These are phyloP conservation scores for Ormyrus thymus DNA, from an alignment of 2,888 invertebrate genomes.

Conservation along the genomic window DNA sequence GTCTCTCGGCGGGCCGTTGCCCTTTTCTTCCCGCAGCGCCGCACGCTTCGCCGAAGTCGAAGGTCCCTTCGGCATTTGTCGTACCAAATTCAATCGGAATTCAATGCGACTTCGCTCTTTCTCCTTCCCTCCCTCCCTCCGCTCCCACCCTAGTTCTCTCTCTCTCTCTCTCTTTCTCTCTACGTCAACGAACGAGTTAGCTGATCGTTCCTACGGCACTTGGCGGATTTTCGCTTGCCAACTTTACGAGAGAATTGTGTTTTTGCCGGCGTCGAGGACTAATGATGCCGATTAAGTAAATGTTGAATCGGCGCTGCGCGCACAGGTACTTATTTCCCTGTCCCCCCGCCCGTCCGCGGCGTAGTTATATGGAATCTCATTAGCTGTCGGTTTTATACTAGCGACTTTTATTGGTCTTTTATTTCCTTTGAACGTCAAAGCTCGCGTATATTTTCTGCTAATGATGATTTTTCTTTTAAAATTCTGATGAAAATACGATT, in stretches of 20 bases:
- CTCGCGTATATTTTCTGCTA: no score
- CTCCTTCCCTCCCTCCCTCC: conserved; percentile 32
- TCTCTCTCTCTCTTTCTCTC: conserved; percentile 20
- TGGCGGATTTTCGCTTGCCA: conserved; percentile 52
- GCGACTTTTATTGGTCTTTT: no score
- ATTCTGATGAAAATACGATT: no score
- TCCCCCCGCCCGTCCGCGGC: not conserved
- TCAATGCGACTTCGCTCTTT: conserved; percentile 46
- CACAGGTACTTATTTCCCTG: not conserved
- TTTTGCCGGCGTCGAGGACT: conserved; percentile 49
- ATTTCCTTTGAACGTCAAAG: no score
- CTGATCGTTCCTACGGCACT: conserved; percentile 44
- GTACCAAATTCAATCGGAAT: conserved; percentile 58
- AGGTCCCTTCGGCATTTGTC: conserved; percentile 53
- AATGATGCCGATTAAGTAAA: conserved; percentile 58
- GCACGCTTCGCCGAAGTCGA: conserved; percentile 33
- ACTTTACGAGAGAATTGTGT: conserved; percentile 37
- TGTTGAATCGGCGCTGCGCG: conserved; percentile 41
- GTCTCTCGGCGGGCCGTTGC: conserved; percentile 22
- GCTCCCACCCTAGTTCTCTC: conserved; percentile 1
- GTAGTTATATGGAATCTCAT: conserved; percentile 2
- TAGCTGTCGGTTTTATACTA: conserved; percentile 17
- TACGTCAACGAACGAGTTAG: conserved; percentile 52
- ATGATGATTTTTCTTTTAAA: no score
- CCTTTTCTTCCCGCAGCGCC: conserved; percentile 42